Base-by-base conservation (phyloP, 2,797 vertebrate species). In the Heliangelus exortis region DNA sequence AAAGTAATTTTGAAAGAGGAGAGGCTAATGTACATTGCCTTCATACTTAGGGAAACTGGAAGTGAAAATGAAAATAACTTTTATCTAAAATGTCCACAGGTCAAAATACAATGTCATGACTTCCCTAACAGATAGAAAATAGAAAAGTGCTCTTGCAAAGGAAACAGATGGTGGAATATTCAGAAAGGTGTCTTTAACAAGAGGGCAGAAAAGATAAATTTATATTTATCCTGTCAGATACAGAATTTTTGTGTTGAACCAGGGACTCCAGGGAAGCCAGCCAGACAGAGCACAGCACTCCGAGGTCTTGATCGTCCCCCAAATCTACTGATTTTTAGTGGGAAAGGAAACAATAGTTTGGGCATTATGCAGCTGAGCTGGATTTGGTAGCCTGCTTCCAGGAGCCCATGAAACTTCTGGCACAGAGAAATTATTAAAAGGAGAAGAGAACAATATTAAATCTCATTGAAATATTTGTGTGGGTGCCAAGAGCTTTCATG, bases 21-120 rank as follows among this genome's bases (percentile, higher is more conserved):
- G 9, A 21, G 28, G 12, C 57, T 84, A 59, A 84, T 57, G 29
- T 10, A 58, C 45, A 69, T 93, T 76, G 63, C 80, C 73, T 76
- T 92, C 74, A 69, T 73, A 90, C 86, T 62, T 84, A 43, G 48
- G 53, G 59, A 77, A 90, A 67, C 59, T 94, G 80, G 90, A 90
- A 93, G 63, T 84, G 45, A 73, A 91, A 90, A 93, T 33, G 85
- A 81, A 92, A 96, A 82, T 86, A 91, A 55, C 53, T 94, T 93
- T 84, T 88, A 63, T 89, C 90, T 73, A 34, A 54, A 63, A 69
- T 84, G 84, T 95, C 82, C 73, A 90, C 48, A 31, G 66, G 76
- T 43, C 48, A 85, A 92, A 95, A 92, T 45, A 62, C 18, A 65
- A 25, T 62, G 82, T 81, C 84, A 25, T 51, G 73, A 92, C 73